Conservation (phyloP, 2,797 vertebrate species). For the Meriones psammophilus region DNA sequence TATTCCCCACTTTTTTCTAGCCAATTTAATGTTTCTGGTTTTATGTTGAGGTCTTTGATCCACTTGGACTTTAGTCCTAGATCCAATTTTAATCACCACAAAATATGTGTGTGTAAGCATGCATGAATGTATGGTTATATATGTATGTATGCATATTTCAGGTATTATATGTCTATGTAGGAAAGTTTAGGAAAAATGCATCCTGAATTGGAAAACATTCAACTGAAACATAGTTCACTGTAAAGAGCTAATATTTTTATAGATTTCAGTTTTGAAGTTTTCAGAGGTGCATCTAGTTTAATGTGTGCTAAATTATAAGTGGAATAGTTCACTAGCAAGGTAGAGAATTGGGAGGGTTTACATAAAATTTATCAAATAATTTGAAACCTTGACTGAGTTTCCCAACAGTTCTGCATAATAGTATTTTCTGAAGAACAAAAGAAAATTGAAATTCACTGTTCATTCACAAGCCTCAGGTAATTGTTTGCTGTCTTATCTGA, state of each 20-base stretch:
- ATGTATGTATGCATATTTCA: not conserved
- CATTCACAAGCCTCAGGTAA: not conserved
- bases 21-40: too few relatives aligned
- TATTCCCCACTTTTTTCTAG: too few relatives aligned
- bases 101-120: not conserved
- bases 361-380: not conserved
- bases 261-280: not conserved
- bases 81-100: not conserved
- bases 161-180: not conserved
- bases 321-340: not conserved
- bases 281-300: not conserved
- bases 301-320: not conserved
- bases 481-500: not conserved
- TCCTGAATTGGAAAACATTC: not conserved
- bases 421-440: not conserved
- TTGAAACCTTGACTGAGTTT: slow-evolving; percentile 38
- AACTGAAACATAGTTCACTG: not conserved
- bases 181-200: not conserved
- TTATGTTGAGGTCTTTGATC: too few relatives aligned
- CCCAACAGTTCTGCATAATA: not conserved
- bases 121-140: not conserved
- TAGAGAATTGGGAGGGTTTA: not conserved
- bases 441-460: slow-evolving; percentile 57
- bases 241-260: not conserved
- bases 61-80: too few relatives aligned